phyloP scores from a whole-genome alignment of 2,797 vertebrate genomes.

The Danio jaintianensis region DNA sequence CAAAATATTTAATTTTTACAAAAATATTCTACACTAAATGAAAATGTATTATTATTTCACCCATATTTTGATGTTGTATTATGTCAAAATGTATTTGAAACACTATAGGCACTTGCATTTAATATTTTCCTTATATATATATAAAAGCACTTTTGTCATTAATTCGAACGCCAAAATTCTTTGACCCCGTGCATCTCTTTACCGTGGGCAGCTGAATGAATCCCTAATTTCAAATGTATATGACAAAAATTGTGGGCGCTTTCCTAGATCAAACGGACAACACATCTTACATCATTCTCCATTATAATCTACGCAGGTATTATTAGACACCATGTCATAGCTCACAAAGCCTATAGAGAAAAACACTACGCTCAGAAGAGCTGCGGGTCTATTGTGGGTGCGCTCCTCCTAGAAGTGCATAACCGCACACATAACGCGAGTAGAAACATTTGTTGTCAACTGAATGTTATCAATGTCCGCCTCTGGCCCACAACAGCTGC shows the following conservation, averaged over 20 bases:
- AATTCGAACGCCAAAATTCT: no score
- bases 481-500: slow-evolving; percentile 71
- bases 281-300: slow-evolving; percentile 13
- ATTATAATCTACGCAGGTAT: slow-evolving; percentile 20
- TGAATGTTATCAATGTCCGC: slow-evolving; percentile 56
- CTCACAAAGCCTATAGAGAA: slow-evolving; percentile 46
- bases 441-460: slow-evolving; percentile 56
- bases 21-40: no score
- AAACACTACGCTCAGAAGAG: slow-evolving; percentile 32
- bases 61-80: no score
- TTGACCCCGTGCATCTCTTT: background rate
- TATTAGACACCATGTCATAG: slow-evolving; percentile 50
- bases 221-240: background rate
- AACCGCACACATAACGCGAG: slow-evolving; percentile 23
- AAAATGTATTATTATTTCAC: no score
- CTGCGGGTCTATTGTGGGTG: slow-evolving; percentile 32
- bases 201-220: slow-evolving; percentile 1
- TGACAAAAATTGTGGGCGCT: background rate
- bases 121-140: no score
- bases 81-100: no score
- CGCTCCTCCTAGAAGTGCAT: slow-evolving; percentile 37
- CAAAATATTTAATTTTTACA: no score
- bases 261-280: slow-evolving; percentile 4
- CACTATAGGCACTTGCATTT: no score
- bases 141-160: no score